Evolutionary conservation across 2,797 vertebrate genomes (phyloP).

Genomic region (Lepus townsendii): DNA sequence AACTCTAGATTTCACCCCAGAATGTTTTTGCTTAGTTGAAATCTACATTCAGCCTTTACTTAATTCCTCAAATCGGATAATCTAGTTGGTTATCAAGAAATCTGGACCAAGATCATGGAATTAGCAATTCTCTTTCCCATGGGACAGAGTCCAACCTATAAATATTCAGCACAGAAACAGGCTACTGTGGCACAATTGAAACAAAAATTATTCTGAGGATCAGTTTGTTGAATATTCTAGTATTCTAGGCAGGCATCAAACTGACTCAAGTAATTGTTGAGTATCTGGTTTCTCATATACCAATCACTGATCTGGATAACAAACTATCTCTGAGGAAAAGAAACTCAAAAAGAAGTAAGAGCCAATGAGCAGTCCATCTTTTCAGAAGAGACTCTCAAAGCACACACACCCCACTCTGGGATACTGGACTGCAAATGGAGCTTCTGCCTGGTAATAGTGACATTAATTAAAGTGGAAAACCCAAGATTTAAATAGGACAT

Average conservation of each 20-base stretch:
- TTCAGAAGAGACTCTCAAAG: background rate
- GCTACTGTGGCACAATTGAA: too few species aligned
- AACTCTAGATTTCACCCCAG: background rate
- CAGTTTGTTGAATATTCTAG: too few species aligned
- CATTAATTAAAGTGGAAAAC: background rate
- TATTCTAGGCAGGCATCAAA: too few species aligned
- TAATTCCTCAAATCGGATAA: background rate
- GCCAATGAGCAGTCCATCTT: background rate
- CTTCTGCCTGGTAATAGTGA: background rate
- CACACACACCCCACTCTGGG: background rate
- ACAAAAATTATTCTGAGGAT: too few species aligned
- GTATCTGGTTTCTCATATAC: background rate
- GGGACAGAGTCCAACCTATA: too few species aligned
- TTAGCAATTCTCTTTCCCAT: too few species aligned
- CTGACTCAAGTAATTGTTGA: background rate
- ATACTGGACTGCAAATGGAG: background rate
- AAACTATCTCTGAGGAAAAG: background rate
- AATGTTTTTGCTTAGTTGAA: background rate
- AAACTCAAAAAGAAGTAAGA: background rate
- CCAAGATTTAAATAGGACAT: background rate
- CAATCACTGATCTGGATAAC: background rate
- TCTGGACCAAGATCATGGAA: background rate
- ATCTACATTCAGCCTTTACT: background rate
- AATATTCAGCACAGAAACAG: too few species aligned
- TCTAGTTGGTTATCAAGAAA: conserved; percentile 6